These are phyloP conservation scores for Ianthella basta DNA, from an alignment of 37 sponge, comb jelly and placozoan species.

Conservation along the genomic window DNA sequence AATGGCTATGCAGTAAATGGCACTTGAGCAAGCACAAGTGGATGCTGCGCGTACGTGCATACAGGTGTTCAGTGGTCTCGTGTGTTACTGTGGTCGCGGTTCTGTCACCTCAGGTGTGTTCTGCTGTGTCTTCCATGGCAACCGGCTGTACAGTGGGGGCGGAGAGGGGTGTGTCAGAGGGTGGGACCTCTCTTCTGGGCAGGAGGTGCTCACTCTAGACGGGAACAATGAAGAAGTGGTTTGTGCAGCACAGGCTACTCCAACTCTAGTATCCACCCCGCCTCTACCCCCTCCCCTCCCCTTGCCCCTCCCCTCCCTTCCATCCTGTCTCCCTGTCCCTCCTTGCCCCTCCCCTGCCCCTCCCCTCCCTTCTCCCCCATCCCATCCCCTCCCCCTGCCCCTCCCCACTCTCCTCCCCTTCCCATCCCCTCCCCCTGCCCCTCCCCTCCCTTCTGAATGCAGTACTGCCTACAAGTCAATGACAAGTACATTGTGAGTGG, in stretches of 20 bases:
- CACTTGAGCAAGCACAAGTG: too few species aligned
- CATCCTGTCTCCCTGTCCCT: too few species aligned
- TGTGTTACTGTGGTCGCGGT: conserved; percentile 15
- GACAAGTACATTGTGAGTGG: conserved; percentile 62
- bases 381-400: too few species aligned
- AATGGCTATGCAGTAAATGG: too few species aligned
- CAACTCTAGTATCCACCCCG: background rate
- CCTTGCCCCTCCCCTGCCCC: too few species aligned
- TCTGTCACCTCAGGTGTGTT: conserved; percentile 23
- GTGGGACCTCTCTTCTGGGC: conserved; percentile 72
- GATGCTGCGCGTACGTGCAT: too few species aligned
- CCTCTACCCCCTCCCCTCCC: too few species aligned
- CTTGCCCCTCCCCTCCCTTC: background rate
- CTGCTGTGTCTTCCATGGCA: conserved; percentile 45
- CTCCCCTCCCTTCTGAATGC: background rate
- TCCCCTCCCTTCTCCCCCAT: background rate
- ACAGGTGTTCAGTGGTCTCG: conserved; percentile 47
- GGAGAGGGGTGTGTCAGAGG: conserved; percentile 70
- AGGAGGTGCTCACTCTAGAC: conserved; percentile 31
- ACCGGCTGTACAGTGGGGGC: conserved; percentile 69
- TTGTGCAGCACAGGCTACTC: background rate
- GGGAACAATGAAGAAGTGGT: conserved; percentile 90
- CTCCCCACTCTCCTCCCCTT: background rate
- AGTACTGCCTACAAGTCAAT: conserved; percentile 70
- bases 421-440: too few species aligned